These are phyloP conservation scores for Heliconius aoede DNA, from an alignment of 2,888 invertebrate genomes.

Conservation along the genomic window DNA sequence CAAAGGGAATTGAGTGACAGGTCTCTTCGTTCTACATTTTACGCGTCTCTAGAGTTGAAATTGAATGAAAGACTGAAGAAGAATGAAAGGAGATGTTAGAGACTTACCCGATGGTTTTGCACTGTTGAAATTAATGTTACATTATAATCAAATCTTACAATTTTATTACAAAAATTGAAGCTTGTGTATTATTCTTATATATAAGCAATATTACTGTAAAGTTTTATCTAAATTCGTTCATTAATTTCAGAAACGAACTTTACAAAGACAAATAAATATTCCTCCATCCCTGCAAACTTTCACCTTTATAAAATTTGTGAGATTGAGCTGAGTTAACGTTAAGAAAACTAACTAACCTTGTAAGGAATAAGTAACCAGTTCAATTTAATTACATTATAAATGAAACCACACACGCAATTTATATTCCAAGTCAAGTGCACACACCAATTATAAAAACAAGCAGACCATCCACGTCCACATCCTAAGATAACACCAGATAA, in stretches of 20 bases:
- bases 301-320: neutral
- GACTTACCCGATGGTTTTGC: neutral
- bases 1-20: too few species aligned
- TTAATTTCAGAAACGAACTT: too few species aligned
- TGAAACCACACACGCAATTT: neutral
- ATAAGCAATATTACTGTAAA: too few species aligned
- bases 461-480: constrained; percentile 20
- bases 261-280: neutral
- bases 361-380: too few species aligned
- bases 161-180: too few species aligned
- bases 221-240: too few species aligned
- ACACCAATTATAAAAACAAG: constrained; percentile 31
- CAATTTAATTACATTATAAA: constrained; percentile 8
- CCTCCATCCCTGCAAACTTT: neutral
- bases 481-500: constrained; percentile 39
- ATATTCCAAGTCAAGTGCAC: neutral
- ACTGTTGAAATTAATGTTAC: neutral
- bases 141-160: too few species aligned
- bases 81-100: too few species aligned
- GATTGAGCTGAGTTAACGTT: too few species aligned
- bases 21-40: neutral
- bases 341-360: too few species aligned
- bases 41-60: neutral
- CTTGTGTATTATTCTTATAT: too few species aligned
- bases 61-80: too few species aligned